Conservation (phyloP, 2,113 vertebrate genomes). For the Acanthochromis polyacanthus region DNA sequence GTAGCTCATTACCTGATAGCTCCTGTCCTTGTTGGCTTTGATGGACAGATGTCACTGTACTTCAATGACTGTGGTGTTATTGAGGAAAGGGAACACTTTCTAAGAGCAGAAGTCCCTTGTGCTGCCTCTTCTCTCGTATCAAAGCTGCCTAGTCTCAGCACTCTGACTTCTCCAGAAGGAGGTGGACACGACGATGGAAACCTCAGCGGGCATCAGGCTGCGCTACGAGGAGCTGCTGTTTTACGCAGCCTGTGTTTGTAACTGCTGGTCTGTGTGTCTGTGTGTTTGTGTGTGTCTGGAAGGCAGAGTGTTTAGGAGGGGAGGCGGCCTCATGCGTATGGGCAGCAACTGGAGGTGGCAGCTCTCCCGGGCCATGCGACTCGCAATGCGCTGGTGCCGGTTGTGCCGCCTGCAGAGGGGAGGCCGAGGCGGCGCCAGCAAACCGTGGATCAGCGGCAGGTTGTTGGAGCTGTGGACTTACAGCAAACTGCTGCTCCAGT, state of each 20-base stretch:
- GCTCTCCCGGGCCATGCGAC: constrained; percentile 88
- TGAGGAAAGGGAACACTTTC: constrained; percentile 14
- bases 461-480: constrained; percentile 88
- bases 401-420: constrained; percentile 83
- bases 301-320: constrained; percentile 65
- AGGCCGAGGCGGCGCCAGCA: constrained; percentile 49
- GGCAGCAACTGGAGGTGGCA: constrained; percentile 87
- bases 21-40: constrained; percentile 23
- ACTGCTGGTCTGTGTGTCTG: constrained; percentile 74
- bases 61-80: background rate
- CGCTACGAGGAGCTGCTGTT: constrained; percentile 72
- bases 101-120: background rate
- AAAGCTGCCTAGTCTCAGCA: background rate
- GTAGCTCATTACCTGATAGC: constrained; percentile 49
- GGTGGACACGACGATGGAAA: constrained; percentile 17
- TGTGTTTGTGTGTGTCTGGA: constrained; percentile 75
- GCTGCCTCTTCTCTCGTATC: background rate
- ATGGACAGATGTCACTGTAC: constrained; percentile 21
- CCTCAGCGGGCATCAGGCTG: background rate
- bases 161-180: background rate
- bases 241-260: constrained; percentile 61
- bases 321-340: constrained; percentile 81
- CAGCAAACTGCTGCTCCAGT: constrained; percentile 88
- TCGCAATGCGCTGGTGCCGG: constrained; percentile 89
- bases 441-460: constrained; percentile 58